Conservation (phyloP, 2,797 vertebrate genomes). For the Artibeus lituratus region DNA sequence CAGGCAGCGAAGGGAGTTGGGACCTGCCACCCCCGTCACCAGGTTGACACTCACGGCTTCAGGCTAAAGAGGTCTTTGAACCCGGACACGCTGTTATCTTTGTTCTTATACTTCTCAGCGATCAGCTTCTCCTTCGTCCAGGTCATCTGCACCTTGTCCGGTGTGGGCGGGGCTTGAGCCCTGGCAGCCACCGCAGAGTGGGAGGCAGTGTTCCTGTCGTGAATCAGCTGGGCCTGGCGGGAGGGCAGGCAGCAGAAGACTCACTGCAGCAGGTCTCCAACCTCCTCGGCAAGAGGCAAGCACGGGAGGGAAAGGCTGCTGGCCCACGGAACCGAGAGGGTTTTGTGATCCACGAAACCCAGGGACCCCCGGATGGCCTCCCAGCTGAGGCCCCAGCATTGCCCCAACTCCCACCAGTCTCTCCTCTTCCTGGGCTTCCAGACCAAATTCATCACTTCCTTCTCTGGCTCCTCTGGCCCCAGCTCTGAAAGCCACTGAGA, state of each 20-base stretch:
- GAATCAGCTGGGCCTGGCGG: conserved; percentile 93
- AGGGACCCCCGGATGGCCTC: accelerated
- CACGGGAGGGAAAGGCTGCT: neutral
- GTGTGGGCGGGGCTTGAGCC: conserved; percentile 76
- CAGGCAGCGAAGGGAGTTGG: no score
- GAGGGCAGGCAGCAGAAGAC: accelerated
- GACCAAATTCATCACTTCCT: neutral
- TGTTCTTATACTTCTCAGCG: conserved; percentile 88
- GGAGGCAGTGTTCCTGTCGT: conserved; percentile 94
- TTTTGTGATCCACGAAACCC: neutral
- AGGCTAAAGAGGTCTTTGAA: conserved; percentile 96
- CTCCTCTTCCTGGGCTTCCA: neutral
- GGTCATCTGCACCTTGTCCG: conserved; percentile 95
- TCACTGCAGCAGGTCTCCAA: neutral
- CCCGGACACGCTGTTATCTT: conserved; percentile 83
- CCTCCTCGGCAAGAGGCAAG: neutral
- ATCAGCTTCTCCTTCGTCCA: conserved; percentile 97
- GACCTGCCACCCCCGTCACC: neutral
- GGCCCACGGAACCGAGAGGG: neutral
- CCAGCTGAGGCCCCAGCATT: neutral
- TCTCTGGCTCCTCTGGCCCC: neutral
- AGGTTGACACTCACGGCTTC: conserved; percentile 91
- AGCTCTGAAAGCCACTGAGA: neutral
- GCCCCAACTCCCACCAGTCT: neutral
- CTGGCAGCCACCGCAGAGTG: conserved; percentile 80